These are phyloP conservation scores for Pipistrellus pygmaeus DNA, from an alignment of 2,797 vertebrate genomes.

Conservation along the genomic window DNA sequence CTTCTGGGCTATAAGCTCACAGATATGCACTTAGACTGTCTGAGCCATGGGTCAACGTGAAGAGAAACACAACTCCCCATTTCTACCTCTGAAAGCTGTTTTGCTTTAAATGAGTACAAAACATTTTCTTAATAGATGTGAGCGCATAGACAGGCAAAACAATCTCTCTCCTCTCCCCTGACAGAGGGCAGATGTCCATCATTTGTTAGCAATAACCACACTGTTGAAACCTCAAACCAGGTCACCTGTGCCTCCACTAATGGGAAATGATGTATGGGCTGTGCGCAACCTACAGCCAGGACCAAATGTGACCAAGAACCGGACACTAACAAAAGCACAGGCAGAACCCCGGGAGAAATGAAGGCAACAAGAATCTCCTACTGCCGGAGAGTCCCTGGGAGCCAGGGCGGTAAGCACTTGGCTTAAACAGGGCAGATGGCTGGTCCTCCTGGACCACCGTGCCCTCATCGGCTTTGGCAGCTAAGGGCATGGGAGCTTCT, in stretches of 20 bases:
- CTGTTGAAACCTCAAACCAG: neutral
- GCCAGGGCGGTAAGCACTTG: neutral
- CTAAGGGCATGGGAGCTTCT: neutral
- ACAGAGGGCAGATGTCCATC: neutral
- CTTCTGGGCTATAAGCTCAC: neutral
- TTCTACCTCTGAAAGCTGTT: neutral
- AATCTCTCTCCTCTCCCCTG: neutral
- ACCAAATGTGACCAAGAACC: neutral
- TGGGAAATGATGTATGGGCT: neutral
- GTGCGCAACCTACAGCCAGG: neutral
- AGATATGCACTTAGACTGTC: neutral
- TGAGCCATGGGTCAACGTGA: neutral
- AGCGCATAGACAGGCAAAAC: neutral
- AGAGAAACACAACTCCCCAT: neutral
- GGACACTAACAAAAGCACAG: slow-evolving; percentile 1
- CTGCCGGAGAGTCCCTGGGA: neutral
- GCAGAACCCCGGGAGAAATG: neutral
- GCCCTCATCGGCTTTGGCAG: neutral
- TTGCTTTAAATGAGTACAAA: slow-evolving; percentile 10
- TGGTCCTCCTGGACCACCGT: neutral
- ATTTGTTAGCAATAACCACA: neutral
- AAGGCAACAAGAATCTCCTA: neutral
- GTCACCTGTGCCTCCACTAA: neutral
- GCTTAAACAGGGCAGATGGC: neutral
- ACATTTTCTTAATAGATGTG: slow-evolving; percentile 51